Percentiles rank a stretch among this genome's conserved stretches.
Evolutionary conservation across 1,140 invertebrate species (phyloP).

Genomic region (Periplaneta americana): DNA sequence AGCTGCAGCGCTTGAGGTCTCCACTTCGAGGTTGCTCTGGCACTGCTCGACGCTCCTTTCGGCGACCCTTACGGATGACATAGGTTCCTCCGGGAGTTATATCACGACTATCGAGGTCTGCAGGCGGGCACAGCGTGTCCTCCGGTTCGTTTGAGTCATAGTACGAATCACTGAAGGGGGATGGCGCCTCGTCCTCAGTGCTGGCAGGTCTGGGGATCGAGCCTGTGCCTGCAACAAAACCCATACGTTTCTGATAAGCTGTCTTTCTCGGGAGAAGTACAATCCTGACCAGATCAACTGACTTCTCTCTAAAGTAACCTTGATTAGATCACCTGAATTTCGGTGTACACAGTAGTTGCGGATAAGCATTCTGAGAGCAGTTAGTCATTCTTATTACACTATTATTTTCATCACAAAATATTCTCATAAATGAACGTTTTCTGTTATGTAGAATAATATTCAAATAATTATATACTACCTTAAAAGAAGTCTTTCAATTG

Average conservation of each 20-base stretch:
- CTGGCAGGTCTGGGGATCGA: conserved; percentile 44
- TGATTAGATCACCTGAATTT: too few species aligned
- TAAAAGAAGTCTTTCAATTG: too few species aligned
- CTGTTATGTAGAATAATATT: too few species aligned
- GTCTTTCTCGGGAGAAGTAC: too few species aligned
- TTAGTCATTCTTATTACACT: too few species aligned
- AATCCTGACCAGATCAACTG: too few species aligned
- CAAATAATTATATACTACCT: too few species aligned
- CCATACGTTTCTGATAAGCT: neutral
- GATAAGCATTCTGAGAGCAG: too few species aligned
- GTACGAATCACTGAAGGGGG: conserved; percentile 57
- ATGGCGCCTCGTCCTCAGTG: conserved; percentile 57
- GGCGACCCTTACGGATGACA: conserved; percentile 59
- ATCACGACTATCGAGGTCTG: conserved; percentile 41
- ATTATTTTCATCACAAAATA: too few species aligned
- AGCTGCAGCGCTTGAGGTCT: conserved; percentile 63
- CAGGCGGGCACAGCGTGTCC: conserved; percentile 44
- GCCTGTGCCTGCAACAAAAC: conserved; percentile 25
- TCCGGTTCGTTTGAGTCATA: conserved; percentile 16
- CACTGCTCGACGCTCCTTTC: conserved; percentile 46
- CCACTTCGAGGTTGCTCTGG: conserved; percentile 45
- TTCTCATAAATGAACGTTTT: too few species aligned
- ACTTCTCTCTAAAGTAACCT: too few species aligned
- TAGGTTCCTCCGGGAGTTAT: conserved; percentile 62
- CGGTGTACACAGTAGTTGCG: too few species aligned